Evolutionary conservation across 2,113 vertebrate genomes (phyloP).

Genomic region (Trichomycterus rosablanca): DNA sequence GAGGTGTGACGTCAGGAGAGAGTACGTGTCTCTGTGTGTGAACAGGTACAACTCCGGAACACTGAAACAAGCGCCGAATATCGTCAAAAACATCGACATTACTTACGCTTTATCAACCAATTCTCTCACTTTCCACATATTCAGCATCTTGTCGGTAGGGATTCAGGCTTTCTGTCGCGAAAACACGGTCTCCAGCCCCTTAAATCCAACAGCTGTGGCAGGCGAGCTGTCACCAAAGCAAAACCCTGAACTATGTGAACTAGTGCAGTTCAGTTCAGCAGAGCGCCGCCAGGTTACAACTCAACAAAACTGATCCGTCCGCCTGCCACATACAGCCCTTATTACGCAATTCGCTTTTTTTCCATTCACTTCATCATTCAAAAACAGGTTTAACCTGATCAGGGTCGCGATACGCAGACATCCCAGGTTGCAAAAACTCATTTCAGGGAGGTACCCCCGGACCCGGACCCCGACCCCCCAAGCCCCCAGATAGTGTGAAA

Average conservation of each 20-base stretch:
- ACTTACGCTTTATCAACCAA: constrained; percentile 99
- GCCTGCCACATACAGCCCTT: constrained; percentile 45
- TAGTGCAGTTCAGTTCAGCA: constrained; percentile 46
- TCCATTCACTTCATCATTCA: too few relatives aligned
- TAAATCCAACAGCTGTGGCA: constrained; percentile 31
- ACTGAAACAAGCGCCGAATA: constrained; percentile 23
- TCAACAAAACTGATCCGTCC: too few relatives aligned
- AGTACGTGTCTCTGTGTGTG: constrained; percentile 70
- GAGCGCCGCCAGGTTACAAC: constrained; percentile 62
- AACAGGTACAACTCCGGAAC: constrained; percentile 60
- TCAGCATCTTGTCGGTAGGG: constrained; percentile 75
- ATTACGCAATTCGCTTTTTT: too few relatives aligned
- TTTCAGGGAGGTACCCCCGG: too few relatives aligned
- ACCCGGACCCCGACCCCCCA: too few relatives aligned
- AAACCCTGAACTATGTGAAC: constrained; percentile 63
- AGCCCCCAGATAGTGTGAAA: too few relatives aligned
- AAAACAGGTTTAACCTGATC: too few relatives aligned
- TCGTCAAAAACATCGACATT: constrained; percentile 41
- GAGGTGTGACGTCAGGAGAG: constrained; percentile 70
- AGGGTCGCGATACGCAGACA: too few relatives aligned
- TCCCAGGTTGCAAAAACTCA: too few relatives aligned
- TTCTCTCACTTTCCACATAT: constrained; percentile 98
- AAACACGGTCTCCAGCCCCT: constrained; percentile 51
- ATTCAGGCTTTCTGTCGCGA: constrained; percentile 55
- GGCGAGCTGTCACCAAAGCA: constrained; percentile 51